These are phyloP conservation scores for Subacronicta megacephala DNA, from an alignment of 2,888 invertebrate genomes.

Conservation along the genomic window DNA sequence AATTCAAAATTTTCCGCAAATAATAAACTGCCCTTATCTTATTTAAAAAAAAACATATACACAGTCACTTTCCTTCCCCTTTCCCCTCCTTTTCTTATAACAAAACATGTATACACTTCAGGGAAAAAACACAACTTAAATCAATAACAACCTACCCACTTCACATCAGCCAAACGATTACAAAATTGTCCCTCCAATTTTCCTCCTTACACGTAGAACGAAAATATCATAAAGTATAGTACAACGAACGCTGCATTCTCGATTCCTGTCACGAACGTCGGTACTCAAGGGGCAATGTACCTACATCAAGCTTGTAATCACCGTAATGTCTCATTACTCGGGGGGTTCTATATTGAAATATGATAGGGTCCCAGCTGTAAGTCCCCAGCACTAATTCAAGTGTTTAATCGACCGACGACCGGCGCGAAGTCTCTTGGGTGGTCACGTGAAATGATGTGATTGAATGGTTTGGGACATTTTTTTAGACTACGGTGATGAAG, in stretches of 20 bases:
- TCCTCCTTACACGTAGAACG: constrained; percentile 16
- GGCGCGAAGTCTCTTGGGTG: constrained; percentile 49
- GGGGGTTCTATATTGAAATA: constrained; percentile 72
- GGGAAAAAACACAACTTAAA: neutral
- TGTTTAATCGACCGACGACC: constrained; percentile 71
- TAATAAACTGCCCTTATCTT: no score
- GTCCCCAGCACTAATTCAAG: constrained; percentile 72
- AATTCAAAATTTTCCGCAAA: no score
- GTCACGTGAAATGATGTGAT: constrained; percentile 48
- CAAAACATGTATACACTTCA: no score
- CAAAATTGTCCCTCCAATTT: constrained; percentile 14
- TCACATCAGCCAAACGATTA: neutral
- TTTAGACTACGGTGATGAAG: neutral
- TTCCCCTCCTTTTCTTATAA: no score
- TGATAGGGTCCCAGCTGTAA: constrained; percentile 77
- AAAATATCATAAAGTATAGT: constrained; percentile 29
- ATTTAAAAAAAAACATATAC: no score
- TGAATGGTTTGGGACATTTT: constrained; percentile 22
- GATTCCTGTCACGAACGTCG: constrained; percentile 46
- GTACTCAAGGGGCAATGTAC: constrained; percentile 58
- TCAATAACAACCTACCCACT: neutral
- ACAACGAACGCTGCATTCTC: constrained; percentile 22
- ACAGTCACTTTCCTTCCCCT: no score
- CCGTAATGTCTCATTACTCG: constrained; percentile 59
- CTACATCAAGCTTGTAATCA: constrained; percentile 56